phyloP scores from a whole-genome alignment of 1,140 invertebrate species.

The Apocrypta bakeri region DNA sequence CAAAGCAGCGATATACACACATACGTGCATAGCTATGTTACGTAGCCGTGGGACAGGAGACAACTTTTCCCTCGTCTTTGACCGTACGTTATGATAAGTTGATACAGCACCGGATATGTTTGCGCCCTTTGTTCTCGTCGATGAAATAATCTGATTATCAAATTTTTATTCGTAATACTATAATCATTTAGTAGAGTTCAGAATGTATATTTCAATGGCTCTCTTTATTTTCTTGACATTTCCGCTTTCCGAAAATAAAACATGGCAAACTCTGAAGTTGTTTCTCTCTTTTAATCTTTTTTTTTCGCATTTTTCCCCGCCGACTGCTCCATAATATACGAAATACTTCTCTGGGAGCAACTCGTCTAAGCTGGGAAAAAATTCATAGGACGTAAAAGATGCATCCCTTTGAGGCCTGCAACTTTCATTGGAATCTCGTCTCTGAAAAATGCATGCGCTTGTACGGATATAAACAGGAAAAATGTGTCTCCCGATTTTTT shows the following conservation, averaged over 20 bases:
- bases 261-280: neutral
- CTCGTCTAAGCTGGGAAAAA: neutral
- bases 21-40: too few relatives aligned
- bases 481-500: neutral
- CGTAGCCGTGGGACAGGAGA: too few relatives aligned
- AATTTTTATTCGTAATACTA: too few relatives aligned
- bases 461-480: neutral
- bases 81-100: too few relatives aligned
- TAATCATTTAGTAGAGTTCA: too few relatives aligned
- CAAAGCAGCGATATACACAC: too few relatives aligned
- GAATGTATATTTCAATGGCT: too few relatives aligned
- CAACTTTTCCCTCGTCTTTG: too few relatives aligned
- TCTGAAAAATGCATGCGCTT: slow-evolving; percentile 1
- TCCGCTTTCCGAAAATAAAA: neutral
- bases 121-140: neutral
- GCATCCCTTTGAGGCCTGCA: slow-evolving; percentile 24
- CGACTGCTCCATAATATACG: slow-evolving; percentile 4
- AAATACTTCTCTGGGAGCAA: neutral
- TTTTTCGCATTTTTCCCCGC: too few relatives aligned
- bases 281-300: neutral
- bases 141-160: too few relatives aligned
- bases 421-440: slow-evolving; percentile 24
- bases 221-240: too few relatives aligned
- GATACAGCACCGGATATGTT: too few relatives aligned
- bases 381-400: slow-evolving; percentile 41